phyloP scores from a whole-genome alignment of 1,140 invertebrate genomes.

The Ruditapes philippinarum region DNA sequence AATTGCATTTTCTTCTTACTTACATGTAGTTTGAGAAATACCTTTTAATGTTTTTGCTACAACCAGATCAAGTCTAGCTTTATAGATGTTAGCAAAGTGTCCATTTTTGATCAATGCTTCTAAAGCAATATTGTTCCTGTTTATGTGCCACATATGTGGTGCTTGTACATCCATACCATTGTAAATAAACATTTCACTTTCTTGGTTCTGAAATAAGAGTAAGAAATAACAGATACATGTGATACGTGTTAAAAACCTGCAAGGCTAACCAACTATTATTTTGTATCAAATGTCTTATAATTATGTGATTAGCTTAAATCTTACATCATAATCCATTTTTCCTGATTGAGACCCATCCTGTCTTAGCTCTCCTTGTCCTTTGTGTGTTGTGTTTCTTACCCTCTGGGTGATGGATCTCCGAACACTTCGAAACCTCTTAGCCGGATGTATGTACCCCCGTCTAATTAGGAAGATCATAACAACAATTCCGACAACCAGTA shows the following conservation, averaged over 20 bases:
- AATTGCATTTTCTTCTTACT: too few species aligned
- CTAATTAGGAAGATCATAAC: neutral
- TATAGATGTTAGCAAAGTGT: conserved; percentile 58
- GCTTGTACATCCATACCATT: conserved; percentile 51
- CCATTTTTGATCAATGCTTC: conserved; percentile 54
- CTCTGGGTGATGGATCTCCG: neutral
- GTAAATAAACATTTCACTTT: conserved; percentile 55
- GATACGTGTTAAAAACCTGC: too few species aligned
- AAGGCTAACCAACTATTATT: too few species aligned
- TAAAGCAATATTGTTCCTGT: conserved; percentile 46
- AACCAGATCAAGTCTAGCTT: neutral
- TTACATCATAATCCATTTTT: neutral
- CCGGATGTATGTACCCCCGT: neutral
- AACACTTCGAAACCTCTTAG: neutral
- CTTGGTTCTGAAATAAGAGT: neutral
- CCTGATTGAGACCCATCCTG: neutral
- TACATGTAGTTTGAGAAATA: too few species aligned
- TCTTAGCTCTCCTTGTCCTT: neutral
- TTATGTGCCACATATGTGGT: conserved; percentile 59
- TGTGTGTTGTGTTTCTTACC: neutral
- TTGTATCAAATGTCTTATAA: too few species aligned
- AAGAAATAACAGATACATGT: neutral
- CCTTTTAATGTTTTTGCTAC: conserved; percentile 52
- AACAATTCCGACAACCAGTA: neutral
- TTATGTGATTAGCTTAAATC: neutral